These are phyloP conservation scores for rabbit (Oryctolagus cuniculus) DNA, from an alignment of 2,113 vertebrate genomes.

Conservation along the genomic window DNA sequence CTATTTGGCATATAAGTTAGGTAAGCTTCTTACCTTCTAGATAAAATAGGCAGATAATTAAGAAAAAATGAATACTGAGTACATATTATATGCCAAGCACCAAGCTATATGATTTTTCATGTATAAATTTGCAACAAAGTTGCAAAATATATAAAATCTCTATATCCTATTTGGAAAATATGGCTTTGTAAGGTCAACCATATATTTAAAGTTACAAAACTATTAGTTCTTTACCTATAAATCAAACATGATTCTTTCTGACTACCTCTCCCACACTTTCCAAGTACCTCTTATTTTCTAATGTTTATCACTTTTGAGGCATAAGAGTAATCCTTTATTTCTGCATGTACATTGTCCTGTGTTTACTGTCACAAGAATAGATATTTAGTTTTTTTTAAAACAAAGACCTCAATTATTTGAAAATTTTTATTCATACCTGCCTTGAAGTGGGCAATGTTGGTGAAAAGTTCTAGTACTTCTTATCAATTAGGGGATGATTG, in stretches of 20 bases:
- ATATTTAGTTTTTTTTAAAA: background rate
- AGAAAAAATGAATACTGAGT: background rate
- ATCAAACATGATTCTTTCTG: background rate
- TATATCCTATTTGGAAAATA: background rate
- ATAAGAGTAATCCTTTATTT: background rate
- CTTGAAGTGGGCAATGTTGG: background rate
- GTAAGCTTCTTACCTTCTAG: background rate
- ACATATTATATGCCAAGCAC: background rate
- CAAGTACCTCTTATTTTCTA: background rate
- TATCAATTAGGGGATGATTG: background rate
- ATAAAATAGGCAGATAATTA: conserved; percentile 26
- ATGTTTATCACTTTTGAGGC: background rate
- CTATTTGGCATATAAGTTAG: background rate
- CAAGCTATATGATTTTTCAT: background rate
- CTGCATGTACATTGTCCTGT: background rate
- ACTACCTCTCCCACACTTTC: background rate
- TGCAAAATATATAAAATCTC: background rate
- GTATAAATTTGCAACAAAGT: background rate
- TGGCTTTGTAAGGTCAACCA: background rate
- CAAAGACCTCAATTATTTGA: background rate
- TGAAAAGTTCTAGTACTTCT: background rate
- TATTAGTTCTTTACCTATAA: background rate
- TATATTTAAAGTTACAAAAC: background rate
- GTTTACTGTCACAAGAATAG: background rate
- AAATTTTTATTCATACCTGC: background rate